Evolutionary conservation across 2,797 vertebrate species (phyloP), one percentile per base, ranked within the genome.

Genomic region (Ibycter americanus): DNA sequence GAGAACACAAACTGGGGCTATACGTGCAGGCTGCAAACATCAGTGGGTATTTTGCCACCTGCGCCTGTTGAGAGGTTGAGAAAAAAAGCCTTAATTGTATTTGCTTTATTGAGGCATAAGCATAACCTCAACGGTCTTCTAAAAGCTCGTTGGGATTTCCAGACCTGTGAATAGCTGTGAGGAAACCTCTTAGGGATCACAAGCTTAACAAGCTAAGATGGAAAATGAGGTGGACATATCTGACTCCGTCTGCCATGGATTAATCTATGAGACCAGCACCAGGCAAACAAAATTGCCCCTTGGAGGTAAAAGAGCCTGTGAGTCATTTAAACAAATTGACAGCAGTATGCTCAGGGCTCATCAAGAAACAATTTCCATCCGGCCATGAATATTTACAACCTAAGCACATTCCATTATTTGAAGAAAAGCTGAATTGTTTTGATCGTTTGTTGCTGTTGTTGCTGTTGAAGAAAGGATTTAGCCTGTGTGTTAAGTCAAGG

Each of bases 311-410:
- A 66, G 34, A 67, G 49, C 7, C 54, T n/a, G 20, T 29, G 68
- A 92, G 44, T 51, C 12, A 17, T 68, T 84, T 61, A 77, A 92
- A 55, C 58, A 73, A 25, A 55, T 52, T 76, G 84, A 73, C 59
- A 82, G 26, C 59, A 47, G 38, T 7, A 29, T 51, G 74, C 79
- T 66, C 78, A 83, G 71, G 73, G 71, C 63, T 42, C 78, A 70
- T 59, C 84, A 44, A 80, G 74, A 83, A 71, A 34, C 52, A 31
- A 71, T 85, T 83, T 67, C 63, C 44, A 93, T 40, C 42, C 78
- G 84, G 26, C 67, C n/a, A 34, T 83, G 84, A 93, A 84, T 85
- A 91, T 77, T 92, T 93, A 87, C 73, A 87, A n/a, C n/a, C n/a
- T 58, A 85, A 88, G 56, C 42, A 71, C 12, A 59, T 76, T 59